Base-by-base conservation (phyloP, 2,797 vertebrate genomes). In the Lateolabrax maculatus region DNA sequence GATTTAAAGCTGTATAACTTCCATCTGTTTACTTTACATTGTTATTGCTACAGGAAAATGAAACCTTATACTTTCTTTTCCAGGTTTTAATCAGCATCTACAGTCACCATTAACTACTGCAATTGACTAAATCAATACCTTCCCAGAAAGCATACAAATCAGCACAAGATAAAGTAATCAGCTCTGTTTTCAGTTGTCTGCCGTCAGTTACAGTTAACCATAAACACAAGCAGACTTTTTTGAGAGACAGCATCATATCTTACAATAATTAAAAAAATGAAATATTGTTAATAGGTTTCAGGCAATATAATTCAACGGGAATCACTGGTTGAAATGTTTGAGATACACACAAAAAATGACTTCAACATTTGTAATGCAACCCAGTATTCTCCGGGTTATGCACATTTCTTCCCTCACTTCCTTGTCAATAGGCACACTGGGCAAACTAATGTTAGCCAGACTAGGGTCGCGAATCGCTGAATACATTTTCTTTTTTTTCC, bases 11-110 rank as follows among this genome's bases (percentile, higher is more conserved):
- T n/a, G 41, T 51, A 48, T 76, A 70, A 77, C 46, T 60, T 74
- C 51, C 73, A 5, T 41, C 39, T 66, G 66, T 87, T 78, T 70
- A 6, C 58, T 70, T 81, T 60, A 23, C 51, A 63, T 75, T 8
- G 31, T 81, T 73, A 78, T 77, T 62, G 71, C 66, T 73, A 11
- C 75, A 82, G 78, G 75, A 84, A 87, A 57, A 77, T 84, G 88
- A 91, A 90, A 90, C 80, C 79, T 9, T 66, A 84, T 41, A 69
- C 77, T 76, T 81, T 84, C 71, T 77, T 78, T 89, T 89, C 82
- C 80, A 88, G 88, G 84, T 88, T 88, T 83, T 84, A 90, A 82
- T 92, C 86, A 91, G 78, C 83, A 80, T 88, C 83, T 82, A 79
- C 80, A 77, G 82, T 83, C 85, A 87, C n/a, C 51, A 79, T 89